phyloP scores from a whole-genome alignment of 2,888 invertebrate species.

The Eupelmus urozonus region DNA sequence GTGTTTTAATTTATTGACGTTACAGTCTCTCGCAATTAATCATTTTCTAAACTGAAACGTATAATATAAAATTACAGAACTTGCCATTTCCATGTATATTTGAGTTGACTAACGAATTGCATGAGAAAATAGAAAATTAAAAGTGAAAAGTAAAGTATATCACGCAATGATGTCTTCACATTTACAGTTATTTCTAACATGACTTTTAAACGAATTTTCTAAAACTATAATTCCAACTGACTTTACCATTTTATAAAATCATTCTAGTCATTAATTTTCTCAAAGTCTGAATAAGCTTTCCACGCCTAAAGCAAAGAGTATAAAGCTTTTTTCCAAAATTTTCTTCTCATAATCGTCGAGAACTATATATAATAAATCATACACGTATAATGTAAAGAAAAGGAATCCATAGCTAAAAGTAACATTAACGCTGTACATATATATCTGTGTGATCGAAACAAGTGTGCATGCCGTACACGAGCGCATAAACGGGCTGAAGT shows the following conservation, averaged over 20 bases:
- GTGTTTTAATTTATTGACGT: too few relatives aligned
- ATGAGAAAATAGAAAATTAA: background rate
- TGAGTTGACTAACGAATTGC: background rate
- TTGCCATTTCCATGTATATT: too few relatives aligned
- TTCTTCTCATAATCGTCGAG: conserved; percentile 22
- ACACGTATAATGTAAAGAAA: conserved; percentile 35
- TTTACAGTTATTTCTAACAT: too few relatives aligned
- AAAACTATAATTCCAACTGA: background rate
- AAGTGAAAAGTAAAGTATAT: background rate
- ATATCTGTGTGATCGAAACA: conserved; percentile 57
- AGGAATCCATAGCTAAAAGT: conserved; percentile 27
- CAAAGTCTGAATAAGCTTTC: background rate
- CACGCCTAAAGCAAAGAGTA: conserved; percentile 11
- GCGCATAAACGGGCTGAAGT: conserved; percentile 42
- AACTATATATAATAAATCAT: conserved; percentile 12
- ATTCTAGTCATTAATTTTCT: background rate
- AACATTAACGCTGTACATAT: conserved; percentile 10
- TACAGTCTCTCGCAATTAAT: too few relatives aligned
- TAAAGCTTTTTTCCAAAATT: conserved; percentile 22
- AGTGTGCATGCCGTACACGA: conserved; percentile 63
- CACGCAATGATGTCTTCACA: too few relatives aligned
- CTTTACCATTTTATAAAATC: background rate
- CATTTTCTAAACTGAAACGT: too few relatives aligned
- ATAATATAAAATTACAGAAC: too few relatives aligned
- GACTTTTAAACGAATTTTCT: too few relatives aligned